Evolutionary conservation across 2,113 vertebrate species (phyloP).

Genomic region (Scatophagus argus): DNA sequence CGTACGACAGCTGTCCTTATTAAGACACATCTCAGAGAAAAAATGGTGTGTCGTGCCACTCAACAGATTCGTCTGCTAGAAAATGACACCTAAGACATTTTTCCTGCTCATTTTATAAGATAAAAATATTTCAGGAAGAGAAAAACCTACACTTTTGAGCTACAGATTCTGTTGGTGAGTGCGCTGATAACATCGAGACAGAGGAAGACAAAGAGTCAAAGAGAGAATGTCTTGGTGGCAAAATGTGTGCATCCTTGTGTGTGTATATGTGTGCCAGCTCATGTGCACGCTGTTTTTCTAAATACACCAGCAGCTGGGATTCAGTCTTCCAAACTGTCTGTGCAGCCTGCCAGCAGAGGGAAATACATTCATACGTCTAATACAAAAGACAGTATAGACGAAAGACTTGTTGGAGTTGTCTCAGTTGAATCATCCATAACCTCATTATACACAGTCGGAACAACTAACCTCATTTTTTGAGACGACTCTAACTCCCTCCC

Average conservation of each 20-base stretch:
- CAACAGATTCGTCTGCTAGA: slow-evolving; percentile 4
- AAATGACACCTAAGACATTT: slow-evolving; percentile 6
- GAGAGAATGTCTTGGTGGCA: slow-evolving; percentile 1
- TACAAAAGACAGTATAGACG: slow-evolving; percentile 59
- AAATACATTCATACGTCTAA: slow-evolving; percentile 52
- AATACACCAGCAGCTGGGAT: slow-evolving; percentile 42
- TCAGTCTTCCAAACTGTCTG: slow-evolving; percentile 52
- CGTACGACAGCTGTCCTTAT: slow-evolving; percentile 14
- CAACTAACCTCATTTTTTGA: slow-evolving; percentile 62
- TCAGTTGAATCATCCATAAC: slow-evolving; percentile 60
- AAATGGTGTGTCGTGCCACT: not conserved
- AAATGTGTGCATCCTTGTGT: slow-evolving; percentile 16
- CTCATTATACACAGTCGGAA: slow-evolving; percentile 41
- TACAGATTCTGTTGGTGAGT: not conserved
- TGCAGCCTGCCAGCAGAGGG: slow-evolving; percentile 34
- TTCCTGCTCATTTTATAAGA: not conserved
- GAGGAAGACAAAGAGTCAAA: slow-evolving; percentile 41
- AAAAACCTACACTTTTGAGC: not conserved
- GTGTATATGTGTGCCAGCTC: not conserved
- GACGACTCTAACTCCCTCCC: slow-evolving; percentile 16
- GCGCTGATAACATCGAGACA: slow-evolving; percentile 20
- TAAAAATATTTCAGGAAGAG: slow-evolving; percentile 19
- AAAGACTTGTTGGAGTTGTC: slow-evolving; percentile 65
- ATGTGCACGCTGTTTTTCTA: slow-evolving; percentile 42
- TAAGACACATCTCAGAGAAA: slow-evolving; percentile 9